phyloP scores from a whole-genome alignment of 2,797 vertebrate species.

The Lepus townsendii region DNA sequence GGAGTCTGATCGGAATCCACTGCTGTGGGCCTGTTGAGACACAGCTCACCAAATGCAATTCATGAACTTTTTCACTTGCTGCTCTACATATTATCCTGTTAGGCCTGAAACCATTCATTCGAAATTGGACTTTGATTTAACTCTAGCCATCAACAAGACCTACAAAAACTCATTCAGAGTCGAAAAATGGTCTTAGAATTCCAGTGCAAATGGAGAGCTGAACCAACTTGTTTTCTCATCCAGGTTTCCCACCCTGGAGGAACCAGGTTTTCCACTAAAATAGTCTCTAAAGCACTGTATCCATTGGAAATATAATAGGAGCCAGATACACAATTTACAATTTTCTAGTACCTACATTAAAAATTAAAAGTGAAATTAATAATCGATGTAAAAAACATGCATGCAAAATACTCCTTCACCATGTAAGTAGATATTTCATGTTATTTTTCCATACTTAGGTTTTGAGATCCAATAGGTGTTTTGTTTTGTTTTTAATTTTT shows the following conservation, averaged over 20 bases:
- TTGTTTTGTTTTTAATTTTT: background rate
- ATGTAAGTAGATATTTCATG: background rate
- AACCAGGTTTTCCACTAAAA: background rate
- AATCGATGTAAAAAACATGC: background rate
- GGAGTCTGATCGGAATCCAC: background rate
- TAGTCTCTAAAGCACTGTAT: background rate
- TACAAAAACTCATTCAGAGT: background rate
- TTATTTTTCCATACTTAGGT: background rate
- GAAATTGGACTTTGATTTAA: background rate
- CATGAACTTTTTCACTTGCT: background rate
- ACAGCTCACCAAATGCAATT: background rate
- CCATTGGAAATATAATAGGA: background rate
- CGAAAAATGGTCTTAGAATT: conserved; percentile 26
- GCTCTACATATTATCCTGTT: background rate
- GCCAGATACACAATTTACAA: background rate
- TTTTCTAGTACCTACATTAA: background rate
- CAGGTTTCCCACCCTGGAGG: background rate
- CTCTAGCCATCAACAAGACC: conserved; percentile 10
- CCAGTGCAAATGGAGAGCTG: background rate
- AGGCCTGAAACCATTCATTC: background rate
- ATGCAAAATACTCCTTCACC: conserved; percentile 5
- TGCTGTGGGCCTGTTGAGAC: background rate
- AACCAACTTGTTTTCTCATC: background rate
- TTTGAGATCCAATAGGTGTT: background rate
- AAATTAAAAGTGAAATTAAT: conserved; percentile 45